phyloP scores from a whole-genome alignment of 1,140 invertebrate genomes.

The Lysiphlebus fabarum region DNA sequence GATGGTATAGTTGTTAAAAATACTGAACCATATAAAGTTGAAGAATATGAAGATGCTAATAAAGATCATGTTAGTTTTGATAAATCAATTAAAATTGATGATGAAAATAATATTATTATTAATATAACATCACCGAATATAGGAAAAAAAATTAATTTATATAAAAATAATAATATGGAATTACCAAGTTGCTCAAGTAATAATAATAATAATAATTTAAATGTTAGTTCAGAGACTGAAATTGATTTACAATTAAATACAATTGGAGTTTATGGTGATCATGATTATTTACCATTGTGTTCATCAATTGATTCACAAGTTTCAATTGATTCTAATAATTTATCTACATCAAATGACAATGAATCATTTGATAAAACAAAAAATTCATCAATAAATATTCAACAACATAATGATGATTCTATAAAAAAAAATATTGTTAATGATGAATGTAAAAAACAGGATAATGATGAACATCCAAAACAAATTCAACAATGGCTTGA shows the following conservation, averaged over 20 bases:
- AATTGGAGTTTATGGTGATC: too few species aligned
- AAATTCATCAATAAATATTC: too few species aligned
- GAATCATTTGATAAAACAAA: too few species aligned
- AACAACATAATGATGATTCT: too few species aligned
- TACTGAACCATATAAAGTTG: constrained; percentile 47
- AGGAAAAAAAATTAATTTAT: constrained; percentile 33
- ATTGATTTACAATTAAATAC: neutral
- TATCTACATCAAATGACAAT: too few species aligned
- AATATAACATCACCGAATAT: constrained; percentile 35
- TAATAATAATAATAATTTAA: constrained; percentile 3
- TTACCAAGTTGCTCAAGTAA: constrained; percentile 14
- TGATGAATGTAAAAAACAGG: constrained; percentile 21
- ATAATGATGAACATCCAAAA: constrained; percentile 47
- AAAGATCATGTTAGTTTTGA: constrained; percentile 56
- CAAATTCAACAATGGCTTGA: constrained; percentile 60
- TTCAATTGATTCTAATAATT: too few species aligned
- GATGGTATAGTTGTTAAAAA: constrained; percentile 50
- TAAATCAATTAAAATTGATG: constrained; percentile 49
- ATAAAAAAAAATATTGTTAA: constrained; percentile 3
- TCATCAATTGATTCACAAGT: neutral
- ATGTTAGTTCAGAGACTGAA: constrained; percentile 5
- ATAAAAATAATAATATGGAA: constrained; percentile 15
- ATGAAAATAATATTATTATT: constrained; percentile 28
- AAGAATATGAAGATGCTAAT: constrained; percentile 49
- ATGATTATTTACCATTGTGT: constrained; percentile 4